Evolutionary conservation across 2,113 vertebrate genomes (phyloP), one percentile per base, ranked within the genome.

Genomic region (Pyxicephalus adspersus): DNA sequence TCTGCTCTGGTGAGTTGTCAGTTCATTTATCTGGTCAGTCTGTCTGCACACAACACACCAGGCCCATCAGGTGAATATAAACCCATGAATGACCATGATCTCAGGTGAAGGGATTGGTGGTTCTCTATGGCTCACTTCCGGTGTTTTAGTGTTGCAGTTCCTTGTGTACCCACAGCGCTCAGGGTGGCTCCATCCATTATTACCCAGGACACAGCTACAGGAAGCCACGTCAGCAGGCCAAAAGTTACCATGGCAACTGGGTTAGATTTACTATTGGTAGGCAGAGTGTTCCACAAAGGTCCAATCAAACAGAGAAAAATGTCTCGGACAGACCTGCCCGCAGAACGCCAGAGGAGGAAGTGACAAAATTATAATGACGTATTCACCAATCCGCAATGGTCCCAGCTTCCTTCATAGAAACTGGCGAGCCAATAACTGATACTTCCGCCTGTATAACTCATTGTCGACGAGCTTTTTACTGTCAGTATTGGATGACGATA

Each of bases 191-290:
- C 20, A 28, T 2, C 20, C 70, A 11, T 34, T 5, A 60, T 9
- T 22, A 50, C 18, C 52, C 15, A 29, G 25, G 60, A 16, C 29
- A 57, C 31, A 1, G 26, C n/a, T 50, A 34, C 74, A 45, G 60
- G 74, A 64, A 76, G 74, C 74, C 60, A 76, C 60, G 74, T 76
- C 60, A 9, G 19, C 31, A 45, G 3, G 4, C 25, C 31, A 45
- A n/a, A 28, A 75, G 72, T 60, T 61, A 31, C 72, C 71, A 57
- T 58, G 45, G 54, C 72, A 73, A 73, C 70, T 16, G 20, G 6
- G 28, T 26, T 18, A 18, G 18, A 11, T 4, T 57, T 61, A 9
- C 31, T 1, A 75, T 50, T 61, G 72, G 72, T 75, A 2, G 8
- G 18, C 55, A 34, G 23, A 25, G 11, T 25, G 15, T 64, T 64